Evolutionary conservation across 2,888 invertebrate genomes (phyloP), one percentile per base, ranked within the genome.

Genomic region (Tipula lateralis): DNA sequence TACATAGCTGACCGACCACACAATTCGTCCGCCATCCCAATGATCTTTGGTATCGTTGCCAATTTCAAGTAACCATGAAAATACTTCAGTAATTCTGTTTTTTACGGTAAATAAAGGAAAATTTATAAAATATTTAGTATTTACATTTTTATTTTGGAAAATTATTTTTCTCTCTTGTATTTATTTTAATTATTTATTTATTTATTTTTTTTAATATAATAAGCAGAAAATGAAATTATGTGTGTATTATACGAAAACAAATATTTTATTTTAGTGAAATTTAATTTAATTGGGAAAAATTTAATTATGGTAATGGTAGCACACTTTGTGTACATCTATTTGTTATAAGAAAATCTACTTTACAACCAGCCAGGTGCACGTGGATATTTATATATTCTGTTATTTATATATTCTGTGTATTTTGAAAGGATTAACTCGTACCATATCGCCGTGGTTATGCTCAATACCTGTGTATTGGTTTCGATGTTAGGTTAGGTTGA

Each of bases 61-160:
- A 5, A 98, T 96, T 91, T 98, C 97, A 86, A 98, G 93, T 86
- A 97, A 91, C 97, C 97, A 98, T 29, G 96, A 95, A 88, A 98
- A 95, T 84, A 98, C 94, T 90, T 98, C 97, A 88, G 96, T 95
- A 87, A 94, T 91, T 88, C 90, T 91, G 87, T 81, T 34, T 44
- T 34, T 34, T 0, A 3, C 6, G 36, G 24, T 32, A 85, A 81
- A 34, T 9, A 32, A 84, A 83, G 29, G 50, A 66, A 66, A 66
- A 39, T 39, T 13, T 39, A 39, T 39, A 9, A 66, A 66, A 66
- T 24, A 66, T 66, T 24, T 24, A 24, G 24, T 24, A 66, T 24
- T 24, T 66, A 24, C 9, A 66, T 66, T 24, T 24, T 66, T 66
- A 24, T 66, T 24, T 24, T 0, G 44, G 44, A 44, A 44, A 44